These are phyloP conservation scores for Prosapia bicincta DNA, from an alignment of 2,888 invertebrate species.

Conservation along the genomic window DNA sequence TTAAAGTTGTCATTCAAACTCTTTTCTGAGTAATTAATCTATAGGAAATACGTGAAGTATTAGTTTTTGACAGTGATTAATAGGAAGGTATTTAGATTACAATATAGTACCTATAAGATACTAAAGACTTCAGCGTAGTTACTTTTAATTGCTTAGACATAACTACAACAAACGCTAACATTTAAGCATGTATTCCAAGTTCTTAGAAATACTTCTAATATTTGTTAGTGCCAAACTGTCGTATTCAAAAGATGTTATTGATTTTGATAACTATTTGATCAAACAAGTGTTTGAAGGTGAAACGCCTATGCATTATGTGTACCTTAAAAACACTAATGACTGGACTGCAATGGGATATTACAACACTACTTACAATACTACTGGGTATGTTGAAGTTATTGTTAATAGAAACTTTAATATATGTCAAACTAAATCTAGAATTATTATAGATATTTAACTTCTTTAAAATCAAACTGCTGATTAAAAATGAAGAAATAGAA, in stretches of 20 bases:
- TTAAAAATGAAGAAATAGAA: too few relatives aligned
- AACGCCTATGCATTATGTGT: not conserved
- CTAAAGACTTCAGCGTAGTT: too few relatives aligned
- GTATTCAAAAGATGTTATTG: not conserved
- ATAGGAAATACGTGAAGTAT: not conserved
- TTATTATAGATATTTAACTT: too few relatives aligned
- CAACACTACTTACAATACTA: not conserved
- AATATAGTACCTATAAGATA: too few relatives aligned
- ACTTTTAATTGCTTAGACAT: too few relatives aligned
- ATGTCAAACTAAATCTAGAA: too few relatives aligned
- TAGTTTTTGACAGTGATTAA: not conserved
- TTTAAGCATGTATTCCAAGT: not conserved
- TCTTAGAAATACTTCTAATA: not conserved
- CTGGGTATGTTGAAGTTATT: not conserved
- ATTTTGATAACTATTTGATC: not conserved
- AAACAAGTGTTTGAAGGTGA: not conserved
- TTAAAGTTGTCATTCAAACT: too few relatives aligned
- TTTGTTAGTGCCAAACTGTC: not conserved
- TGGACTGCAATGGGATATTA: not conserved
- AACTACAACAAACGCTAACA: too few relatives aligned
- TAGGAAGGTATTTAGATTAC: too few relatives aligned
- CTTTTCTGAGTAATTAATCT: not conserved
- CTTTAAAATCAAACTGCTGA: too few relatives aligned
- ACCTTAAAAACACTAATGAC: not conserved
- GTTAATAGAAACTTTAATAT: too few relatives aligned